Base-by-base conservation (phyloP, 2,113 vertebrate species). In the Pterocles orientalis region DNA sequence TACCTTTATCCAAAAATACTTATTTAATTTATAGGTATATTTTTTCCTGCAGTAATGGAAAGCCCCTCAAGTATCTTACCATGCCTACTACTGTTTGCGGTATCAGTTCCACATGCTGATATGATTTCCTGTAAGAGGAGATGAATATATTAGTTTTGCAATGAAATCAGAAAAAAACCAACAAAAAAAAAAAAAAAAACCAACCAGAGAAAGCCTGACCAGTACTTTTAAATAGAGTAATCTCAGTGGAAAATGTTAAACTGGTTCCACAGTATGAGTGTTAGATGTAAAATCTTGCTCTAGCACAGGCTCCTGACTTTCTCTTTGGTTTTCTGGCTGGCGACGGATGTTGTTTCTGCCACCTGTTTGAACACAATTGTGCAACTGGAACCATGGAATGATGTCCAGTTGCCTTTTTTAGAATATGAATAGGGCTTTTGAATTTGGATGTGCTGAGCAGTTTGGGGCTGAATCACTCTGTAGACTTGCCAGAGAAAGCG, bases 301-400 rank as follows among this genome's bases (percentile, higher is more conserved):
- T 57, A 91, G 57, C 53, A 41, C 28, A 72, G 57, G 29, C 36
- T 92, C 12, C 61, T 72, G 88, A 68, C 65, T 89, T 91, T 91
- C 70, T 61, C n/a, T 89, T 54, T 72, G 84, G 31, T 79, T 84
- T 92, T 92, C 88, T 95, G 81, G 31, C 57, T 3, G 3, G 41
- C 7, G 29, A 65, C 1, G 21, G 83, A 91, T 92, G 70, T 84
- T 95, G 76, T 91, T 88, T 86, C 94, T 92, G 68, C 88, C 94
- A 95, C 95, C 92, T 96, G 88, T 97, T 92, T 91, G 86, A 82
- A 88, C 82, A 96, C 94, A 96, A 94, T 92, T 96, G 92, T 84
- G 88, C 95, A 96, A 96, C 83, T 94, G 80, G 83, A 71, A 91
- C 69, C 53, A 43, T 54, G 61, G 45, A 91, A 91, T 95, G 86